phyloP scores from a whole-genome alignment of 2,888 invertebrate genomes.

The Abscondita cerata region DNA sequence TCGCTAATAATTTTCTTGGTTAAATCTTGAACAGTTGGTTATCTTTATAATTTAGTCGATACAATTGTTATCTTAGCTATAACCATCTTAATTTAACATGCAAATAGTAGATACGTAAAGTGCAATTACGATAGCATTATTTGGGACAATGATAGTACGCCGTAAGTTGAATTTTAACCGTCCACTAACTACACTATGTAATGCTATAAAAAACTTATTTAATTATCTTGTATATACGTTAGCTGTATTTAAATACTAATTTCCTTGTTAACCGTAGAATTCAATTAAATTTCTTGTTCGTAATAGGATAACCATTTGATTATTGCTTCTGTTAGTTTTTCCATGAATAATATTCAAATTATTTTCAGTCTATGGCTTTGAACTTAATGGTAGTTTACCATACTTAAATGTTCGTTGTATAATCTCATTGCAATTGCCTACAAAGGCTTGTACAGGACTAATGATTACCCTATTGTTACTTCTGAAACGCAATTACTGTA shows the following conservation, averaged over 20 bases:
- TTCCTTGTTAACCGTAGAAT: neutral
- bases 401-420: neutral
- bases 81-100: constrained; percentile 2
- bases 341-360: too few species aligned
- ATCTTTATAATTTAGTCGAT: constrained; percentile 4
- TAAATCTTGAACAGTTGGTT: neutral
- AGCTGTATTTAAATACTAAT: constrained; percentile 1
- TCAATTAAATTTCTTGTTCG: neutral
- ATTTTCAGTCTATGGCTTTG: too few species aligned
- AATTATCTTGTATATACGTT: neutral
- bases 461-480: constrained; percentile 12
- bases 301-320: too few species aligned
- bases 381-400: neutral
- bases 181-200: neutral
- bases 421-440: constrained; percentile 8
- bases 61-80: neutral
- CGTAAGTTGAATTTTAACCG: constrained; percentile 8
- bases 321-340: too few species aligned
- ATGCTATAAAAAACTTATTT: constrained; percentile 4
- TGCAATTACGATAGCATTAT: constrained; percentile 7
- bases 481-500: constrained; percentile 7
- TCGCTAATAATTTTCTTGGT: neutral
- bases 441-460: constrained; percentile 5
- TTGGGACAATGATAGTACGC: neutral
- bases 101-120: constrained; percentile 1